Evolutionary conservation across 2,113 vertebrate species (phyloP), one percentile per base, ranked within the genome.

Genomic region (Salvator merianae): DNA sequence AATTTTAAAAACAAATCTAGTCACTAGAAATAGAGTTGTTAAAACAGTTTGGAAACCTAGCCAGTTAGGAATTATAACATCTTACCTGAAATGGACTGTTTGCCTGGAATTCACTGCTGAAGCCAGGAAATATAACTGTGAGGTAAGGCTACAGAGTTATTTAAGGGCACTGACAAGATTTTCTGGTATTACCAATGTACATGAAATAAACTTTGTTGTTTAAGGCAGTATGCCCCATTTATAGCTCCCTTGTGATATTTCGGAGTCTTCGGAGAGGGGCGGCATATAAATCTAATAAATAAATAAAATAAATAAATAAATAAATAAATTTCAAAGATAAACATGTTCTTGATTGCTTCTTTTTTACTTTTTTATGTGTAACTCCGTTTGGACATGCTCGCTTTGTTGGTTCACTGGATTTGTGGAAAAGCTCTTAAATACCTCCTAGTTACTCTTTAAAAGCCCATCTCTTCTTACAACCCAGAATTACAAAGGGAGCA

Each of bases 201-300:
- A 38, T 34, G 36, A 78, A 59, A 32, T 50, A 84, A 78, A 74
- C n/a, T 69, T 79, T 65, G 63, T 88, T 78, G 22, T 66, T 34
- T 0, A 70, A 1, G 71, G 30, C 14, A 24, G 43, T 81, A 86
- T 84, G 80, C 20, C 77, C 0, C 0, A 3, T 69, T 65, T 65
- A 4, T 34, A 63, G 3, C 90, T 86, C 84, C 47, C 40, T 75
- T 89, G 36, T 68, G 83, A 73, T 77, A 34, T 87, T 66, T n/a
- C 87, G 88, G 79, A 55, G 34, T 80, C 84, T n/a, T n/a, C n/a
- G n/a, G n/a, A n/a, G n/a, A n/a, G n/a, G n/a, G n/a, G n/a, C n/a
- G n/a, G n/a, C n/a, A n/a, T n/a, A n/a, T n/a, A n/a, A n/a, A n/a
- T n/a, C n/a, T n/a, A n/a, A n/a, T n/a, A n/a, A n/a, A n/a, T n/a